Conservation (phyloP, 2,113 vertebrate species). For the Syngnathoides biaculeatus region DNA sequence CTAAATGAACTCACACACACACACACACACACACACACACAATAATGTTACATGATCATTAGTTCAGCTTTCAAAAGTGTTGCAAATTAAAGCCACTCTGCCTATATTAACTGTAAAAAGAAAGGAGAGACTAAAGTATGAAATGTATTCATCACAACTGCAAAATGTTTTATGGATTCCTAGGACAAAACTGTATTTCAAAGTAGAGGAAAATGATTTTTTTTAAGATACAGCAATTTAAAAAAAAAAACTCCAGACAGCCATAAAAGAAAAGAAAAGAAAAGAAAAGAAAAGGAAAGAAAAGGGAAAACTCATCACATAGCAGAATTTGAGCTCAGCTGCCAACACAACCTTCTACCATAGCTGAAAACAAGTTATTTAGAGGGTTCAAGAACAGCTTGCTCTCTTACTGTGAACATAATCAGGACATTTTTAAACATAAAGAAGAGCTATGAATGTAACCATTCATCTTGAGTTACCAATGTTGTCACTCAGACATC, state of each 20-base stretch:
- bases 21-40: no score
- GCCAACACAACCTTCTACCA: constrained; percentile 17
- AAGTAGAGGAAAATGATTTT: neutral
- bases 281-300: neutral
- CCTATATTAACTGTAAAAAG: constrained; percentile 10
- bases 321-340: constrained; percentile 35
- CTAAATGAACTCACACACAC: no score
- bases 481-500: constrained; percentile 45
- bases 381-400: constrained; percentile 63
- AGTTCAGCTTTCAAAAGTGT: constrained; percentile 37
- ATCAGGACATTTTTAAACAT: constrained; percentile 55
- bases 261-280: neutral
- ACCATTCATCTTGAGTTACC: constrained; percentile 56
- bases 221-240: neutral
- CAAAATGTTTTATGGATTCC: neutral
- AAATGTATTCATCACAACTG: no score
- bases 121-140: neutral
- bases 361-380: constrained; percentile 35
- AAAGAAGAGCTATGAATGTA: constrained; percentile 51
- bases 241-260: neutral
- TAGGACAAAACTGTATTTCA: neutral
- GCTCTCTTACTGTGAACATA: constrained; percentile 57
- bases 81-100: constrained; percentile 15
- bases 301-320: neutral
- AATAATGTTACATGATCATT: no score